These are phyloP conservation scores for Crematogaster levior DNA, from an alignment of 2,888 invertebrate genomes.

Conservation along the genomic window DNA sequence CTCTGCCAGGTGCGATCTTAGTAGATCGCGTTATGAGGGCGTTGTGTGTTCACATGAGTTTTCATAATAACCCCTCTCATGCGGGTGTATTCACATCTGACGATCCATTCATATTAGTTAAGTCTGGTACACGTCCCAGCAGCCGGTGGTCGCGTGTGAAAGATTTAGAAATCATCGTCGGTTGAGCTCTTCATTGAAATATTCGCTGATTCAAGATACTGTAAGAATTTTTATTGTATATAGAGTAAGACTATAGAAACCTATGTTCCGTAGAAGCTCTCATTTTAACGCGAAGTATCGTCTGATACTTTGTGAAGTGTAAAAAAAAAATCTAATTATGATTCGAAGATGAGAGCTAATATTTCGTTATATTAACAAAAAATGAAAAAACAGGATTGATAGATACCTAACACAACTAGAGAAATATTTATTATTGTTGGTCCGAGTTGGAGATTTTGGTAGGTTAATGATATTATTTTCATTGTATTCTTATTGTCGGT, in stretches of 20 bases:
- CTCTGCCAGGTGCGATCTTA: constrained; percentile 77
- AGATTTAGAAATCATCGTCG: constrained; percentile 60
- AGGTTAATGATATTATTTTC: no score
- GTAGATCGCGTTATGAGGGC: constrained; percentile 77
- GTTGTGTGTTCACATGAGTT: constrained; percentile 77
- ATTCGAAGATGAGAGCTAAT: not conserved
- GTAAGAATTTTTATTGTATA: not conserved
- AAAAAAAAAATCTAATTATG: not conserved
- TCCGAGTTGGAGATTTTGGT: no score
- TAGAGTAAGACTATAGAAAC: not conserved
- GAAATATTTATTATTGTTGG: no score
- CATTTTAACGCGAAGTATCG: not conserved
- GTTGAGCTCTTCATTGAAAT: constrained; percentile 59
- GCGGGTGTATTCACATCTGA: constrained; percentile 80
- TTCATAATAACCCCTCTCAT: constrained; percentile 77
- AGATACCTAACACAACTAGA: no score
- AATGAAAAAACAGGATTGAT: no score
- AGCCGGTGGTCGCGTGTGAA: constrained; percentile 27
- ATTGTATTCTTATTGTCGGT: not conserved
- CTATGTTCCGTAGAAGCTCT: not conserved
- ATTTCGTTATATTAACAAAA: not conserved
- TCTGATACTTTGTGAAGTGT: not conserved
- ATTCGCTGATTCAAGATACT: not conserved
- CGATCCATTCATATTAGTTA: constrained; percentile 73
- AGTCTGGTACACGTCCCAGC: constrained; percentile 59